A percentile compares a stretch with the other conserved stretches of the same genome.
Conservation (phyloP, 2,888 invertebrate genomes). For the Erpobdella octoculata region DNA sequence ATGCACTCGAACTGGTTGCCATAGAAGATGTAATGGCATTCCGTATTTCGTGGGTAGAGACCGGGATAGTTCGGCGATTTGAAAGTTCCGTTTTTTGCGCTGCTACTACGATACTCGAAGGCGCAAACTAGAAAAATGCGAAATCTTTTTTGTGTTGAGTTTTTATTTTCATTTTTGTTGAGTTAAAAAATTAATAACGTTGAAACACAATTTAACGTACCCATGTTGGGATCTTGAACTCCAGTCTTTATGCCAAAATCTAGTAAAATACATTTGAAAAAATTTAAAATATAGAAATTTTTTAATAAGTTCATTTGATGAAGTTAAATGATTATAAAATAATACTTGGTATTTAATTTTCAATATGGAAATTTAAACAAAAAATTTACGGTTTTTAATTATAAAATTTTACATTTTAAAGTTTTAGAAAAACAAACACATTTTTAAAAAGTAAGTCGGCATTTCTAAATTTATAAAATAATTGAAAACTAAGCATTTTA, state of each 20-base stretch:
- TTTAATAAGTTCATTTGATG: background rate
- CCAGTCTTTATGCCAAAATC: conserved; percentile 27
- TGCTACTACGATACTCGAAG: conserved; percentile 56
- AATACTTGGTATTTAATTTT: too few relatives aligned
- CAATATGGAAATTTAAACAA: too few relatives aligned
- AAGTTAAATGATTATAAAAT: background rate
- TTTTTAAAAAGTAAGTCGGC: too few relatives aligned
- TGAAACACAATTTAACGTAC: background rate
- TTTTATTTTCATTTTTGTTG: background rate
- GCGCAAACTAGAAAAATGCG: conserved; percentile 57
- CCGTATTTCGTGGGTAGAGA: conserved; percentile 69
- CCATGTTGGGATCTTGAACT: conserved; percentile 10
- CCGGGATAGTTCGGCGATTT: conserved; percentile 75
- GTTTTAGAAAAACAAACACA: too few relatives aligned
- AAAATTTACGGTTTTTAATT: too few relatives aligned
- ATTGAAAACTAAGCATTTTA: too few relatives aligned
- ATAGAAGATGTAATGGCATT: conserved; percentile 82
- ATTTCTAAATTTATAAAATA: too few relatives aligned
- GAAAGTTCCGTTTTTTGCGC: conserved; percentile 61
- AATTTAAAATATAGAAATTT: background rate
- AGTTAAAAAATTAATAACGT: too few relatives aligned
- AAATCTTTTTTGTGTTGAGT: background rate
- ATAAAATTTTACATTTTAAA: too few relatives aligned
- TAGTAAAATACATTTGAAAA: conserved; percentile 37
- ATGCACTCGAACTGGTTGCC: conserved; percentile 72